These are phyloP conservation scores for Mythimna vitellina DNA, from an alignment of 2,888 invertebrate genomes.

Conservation along the genomic window DNA sequence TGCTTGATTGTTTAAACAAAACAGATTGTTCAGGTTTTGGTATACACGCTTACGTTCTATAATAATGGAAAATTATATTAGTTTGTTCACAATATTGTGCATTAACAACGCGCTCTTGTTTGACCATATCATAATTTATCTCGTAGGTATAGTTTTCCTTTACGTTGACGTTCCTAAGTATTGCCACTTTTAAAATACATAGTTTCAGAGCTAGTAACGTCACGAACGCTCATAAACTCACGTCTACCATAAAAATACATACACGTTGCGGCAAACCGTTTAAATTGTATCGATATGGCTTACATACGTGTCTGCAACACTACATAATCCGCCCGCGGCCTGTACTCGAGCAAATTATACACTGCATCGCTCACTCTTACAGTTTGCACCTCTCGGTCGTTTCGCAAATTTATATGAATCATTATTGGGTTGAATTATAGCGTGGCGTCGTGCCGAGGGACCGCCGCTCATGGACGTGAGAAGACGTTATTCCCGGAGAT, in stretches of 20 bases:
- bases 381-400: slow-evolving; percentile 85
- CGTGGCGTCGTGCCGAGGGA: slow-evolving; percentile 75
- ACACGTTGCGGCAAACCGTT: slow-evolving; percentile 51
- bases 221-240: slow-evolving; percentile 39
- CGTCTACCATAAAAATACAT: slow-evolving; percentile 56
- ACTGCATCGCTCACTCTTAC: slow-evolving; percentile 79
- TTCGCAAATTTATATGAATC: slow-evolving; percentile 85
- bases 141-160: not conserved
- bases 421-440: slow-evolving; percentile 85
- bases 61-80: slow-evolving; percentile 25
- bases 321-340: slow-evolving; percentile 76
- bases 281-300: slow-evolving; percentile 65
- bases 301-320: slow-evolving; percentile 66
- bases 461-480: slow-evolving; percentile 70
- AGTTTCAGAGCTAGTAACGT: slow-evolving; percentile 28
- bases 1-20: slow-evolving; percentile 49
- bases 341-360: slow-evolving; percentile 80
- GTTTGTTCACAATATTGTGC: not conserved
- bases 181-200: slow-evolving; percentile 23
- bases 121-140: not conserved
- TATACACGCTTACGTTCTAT: slow-evolving; percentile 26
- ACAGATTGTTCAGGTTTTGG: slow-evolving; percentile 33
- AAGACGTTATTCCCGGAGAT: slow-evolving; percentile 66
- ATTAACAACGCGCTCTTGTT: not conserved
- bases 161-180: slow-evolving; percentile 14